These are phyloP conservation scores for Samia ricini DNA, from an alignment of 1,140 invertebrate genomes.

Conservation along the genomic window DNA sequence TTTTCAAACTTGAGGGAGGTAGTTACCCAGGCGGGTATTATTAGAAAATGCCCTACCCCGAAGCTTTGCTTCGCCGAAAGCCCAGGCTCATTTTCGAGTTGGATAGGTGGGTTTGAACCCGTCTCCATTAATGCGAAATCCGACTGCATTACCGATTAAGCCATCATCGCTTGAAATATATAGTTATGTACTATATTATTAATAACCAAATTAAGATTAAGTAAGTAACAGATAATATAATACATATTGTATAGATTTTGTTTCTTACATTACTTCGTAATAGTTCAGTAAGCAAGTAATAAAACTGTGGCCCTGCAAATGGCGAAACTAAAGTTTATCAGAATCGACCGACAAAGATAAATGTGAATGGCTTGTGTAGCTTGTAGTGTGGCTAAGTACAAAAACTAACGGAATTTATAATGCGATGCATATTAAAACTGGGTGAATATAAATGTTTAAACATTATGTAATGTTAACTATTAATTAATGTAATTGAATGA, in stretches of 20 bases:
- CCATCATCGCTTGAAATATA: too few species aligned
- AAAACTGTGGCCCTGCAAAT: background rate
- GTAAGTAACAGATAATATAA: background rate
- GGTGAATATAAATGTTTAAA: background rate
- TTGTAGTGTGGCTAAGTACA: constrained; percentile 4
- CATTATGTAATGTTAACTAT: background rate
- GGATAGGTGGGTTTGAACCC: too few species aligned
- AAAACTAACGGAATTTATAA: constrained; percentile 5
- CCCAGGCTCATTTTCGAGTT: too few species aligned
- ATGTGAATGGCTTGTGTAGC: background rate
- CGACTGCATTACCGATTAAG: too few species aligned
- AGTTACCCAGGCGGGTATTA: too few species aligned
- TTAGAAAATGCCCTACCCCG: too few species aligned
- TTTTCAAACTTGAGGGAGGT: too few species aligned
- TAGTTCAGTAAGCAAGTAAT: background rate
- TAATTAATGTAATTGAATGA: background rate
- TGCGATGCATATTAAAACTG: background rate
- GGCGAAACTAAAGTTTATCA: constrained; percentile 19
- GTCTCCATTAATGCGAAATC: too few species aligned
- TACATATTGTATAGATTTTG: too few species aligned
- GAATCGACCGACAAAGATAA: constrained; percentile 36
- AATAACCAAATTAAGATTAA: background rate
- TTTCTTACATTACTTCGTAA: background rate
- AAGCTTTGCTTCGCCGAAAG: too few species aligned
- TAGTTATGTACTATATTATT: background rate